Evolutionary conservation across 2,113 vertebrate species (phyloP), one percentile per base, ranked within the genome.

Genomic region (Alethe diademata): DNA sequence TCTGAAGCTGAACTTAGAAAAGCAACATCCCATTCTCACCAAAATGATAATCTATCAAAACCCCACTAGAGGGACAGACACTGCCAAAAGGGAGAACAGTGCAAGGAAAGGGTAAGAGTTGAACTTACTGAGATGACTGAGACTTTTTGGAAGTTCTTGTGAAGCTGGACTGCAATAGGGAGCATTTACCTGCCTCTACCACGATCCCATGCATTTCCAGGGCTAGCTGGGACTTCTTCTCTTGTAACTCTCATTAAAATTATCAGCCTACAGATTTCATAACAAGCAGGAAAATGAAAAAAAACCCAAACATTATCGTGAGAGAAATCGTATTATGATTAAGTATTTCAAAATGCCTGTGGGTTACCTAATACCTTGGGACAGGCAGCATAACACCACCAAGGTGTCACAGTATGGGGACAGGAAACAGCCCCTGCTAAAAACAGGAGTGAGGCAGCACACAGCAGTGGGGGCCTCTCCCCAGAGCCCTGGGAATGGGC

Each of bases 221-320:
- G 42, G 38, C 72, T 61, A 53, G 58, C 35, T 90, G 53, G 31
- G 80, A 93, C 40, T 74, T 92, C 53, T 35, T 62, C 67, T 90
- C 56, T 64, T 51, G 64, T 58, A 95, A 94, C 72, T 97, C 91
- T 40, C 67, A 92, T 74, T 90, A 94, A 97, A 97, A 95, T 92
- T 70, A 92, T 78, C 94, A 93, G 86, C 94, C 91, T 92, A 95
- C 94, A 74, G 83, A 93, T 95, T 97, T 95, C 95, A 83, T 90
- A 95, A 95, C 79, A 80, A 83, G 71, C 38, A 85, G 51, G 50
- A 76, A 86, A 94, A 88, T 18, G 60, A 93, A 93, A 94, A 94
- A 92, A 92, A 94, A 26, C 26, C 64, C 38, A 29, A 92, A 51
- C 54, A 66, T 42, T 95, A 94, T 94, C 92, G 42, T 0, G 56